These are phyloP conservation scores for Theocolax elegans DNA, from an alignment of 1,140 invertebrate genomes.

Conservation along the genomic window DNA sequence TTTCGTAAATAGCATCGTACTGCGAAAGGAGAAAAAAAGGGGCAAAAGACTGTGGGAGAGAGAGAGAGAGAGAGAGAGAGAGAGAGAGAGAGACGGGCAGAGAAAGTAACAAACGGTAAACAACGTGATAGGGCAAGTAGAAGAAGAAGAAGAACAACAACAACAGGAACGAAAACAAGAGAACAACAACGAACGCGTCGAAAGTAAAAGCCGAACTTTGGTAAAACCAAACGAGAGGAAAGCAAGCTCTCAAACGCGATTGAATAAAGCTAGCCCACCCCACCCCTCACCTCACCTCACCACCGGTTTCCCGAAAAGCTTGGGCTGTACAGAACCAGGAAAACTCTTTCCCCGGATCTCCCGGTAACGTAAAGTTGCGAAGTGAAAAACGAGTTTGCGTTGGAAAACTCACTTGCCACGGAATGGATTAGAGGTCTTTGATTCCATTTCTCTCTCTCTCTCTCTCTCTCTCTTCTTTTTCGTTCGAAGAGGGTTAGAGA, in stretches of 20 bases:
- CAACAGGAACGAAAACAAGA: not conserved
- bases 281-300: no score
- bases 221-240: not conserved
- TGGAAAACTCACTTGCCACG: not conserved
- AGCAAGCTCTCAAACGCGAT: conserved; percentile 7
- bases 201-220: not conserved
- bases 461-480: not conserved
- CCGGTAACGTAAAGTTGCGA: not conserved
- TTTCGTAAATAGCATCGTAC: no score
- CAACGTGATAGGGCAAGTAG: no score
- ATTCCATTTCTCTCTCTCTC: not conserved
- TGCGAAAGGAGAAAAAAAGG: no score
- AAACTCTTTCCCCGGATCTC: not conserved
- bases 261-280: conserved; percentile 16
- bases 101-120: no score
- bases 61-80: no score
- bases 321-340: no score
- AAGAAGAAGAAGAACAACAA: no score
- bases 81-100: no score
- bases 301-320: no score
- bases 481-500: not conserved
- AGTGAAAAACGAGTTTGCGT: conserved; percentile 3
- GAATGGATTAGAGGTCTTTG: not conserved
- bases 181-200: not conserved
- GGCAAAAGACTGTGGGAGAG: no score